phyloP scores from a whole-genome alignment of 2,797 vertebrate species.

The Coregonus suidteri region DNA sequence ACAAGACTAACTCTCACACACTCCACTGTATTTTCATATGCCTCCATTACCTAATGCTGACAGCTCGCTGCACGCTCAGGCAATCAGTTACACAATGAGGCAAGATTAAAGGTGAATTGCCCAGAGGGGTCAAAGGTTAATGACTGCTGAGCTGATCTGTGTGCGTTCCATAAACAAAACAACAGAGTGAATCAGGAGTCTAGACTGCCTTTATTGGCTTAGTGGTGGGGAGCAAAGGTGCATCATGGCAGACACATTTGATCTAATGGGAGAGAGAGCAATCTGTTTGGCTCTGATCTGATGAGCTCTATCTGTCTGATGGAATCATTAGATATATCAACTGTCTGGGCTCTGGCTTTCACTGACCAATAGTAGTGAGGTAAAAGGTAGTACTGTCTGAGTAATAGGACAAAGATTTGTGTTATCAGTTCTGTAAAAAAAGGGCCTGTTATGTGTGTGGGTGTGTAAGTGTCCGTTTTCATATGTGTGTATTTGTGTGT shows the following conservation, averaged over 20 bases:
- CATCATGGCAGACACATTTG: neutral
- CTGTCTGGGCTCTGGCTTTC: neutral
- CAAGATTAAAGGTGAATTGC: slow-evolving; percentile 62
- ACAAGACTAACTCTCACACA: no score
- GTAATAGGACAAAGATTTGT: no score
- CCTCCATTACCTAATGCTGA: neutral
- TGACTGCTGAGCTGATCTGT: neutral
- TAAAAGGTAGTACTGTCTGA: slow-evolving; percentile 46
- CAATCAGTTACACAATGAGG: slow-evolving; percentile 53
- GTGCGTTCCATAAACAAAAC: no score
- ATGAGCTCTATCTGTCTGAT: slow-evolving; percentile 51
- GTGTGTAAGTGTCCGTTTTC: no score
- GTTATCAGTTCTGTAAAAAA: no score
- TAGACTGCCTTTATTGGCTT: neutral
- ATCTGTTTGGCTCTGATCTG: slow-evolving; percentile 65
- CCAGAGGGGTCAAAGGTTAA: slow-evolving; percentile 68
- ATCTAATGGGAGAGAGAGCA: neutral
- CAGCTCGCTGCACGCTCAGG: no score
- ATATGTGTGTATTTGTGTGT: no score
- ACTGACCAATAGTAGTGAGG: neutral
- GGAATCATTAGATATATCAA: neutral
- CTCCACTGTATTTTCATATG: no score
- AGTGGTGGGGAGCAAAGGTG: neutral
- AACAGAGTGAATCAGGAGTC: no score
- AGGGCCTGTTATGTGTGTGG: no score